Evolutionary conservation across 2,888 invertebrate species (phyloP), one percentile per base, ranked within the genome.

Genomic region (Caenorhabditis afra): DNA sequence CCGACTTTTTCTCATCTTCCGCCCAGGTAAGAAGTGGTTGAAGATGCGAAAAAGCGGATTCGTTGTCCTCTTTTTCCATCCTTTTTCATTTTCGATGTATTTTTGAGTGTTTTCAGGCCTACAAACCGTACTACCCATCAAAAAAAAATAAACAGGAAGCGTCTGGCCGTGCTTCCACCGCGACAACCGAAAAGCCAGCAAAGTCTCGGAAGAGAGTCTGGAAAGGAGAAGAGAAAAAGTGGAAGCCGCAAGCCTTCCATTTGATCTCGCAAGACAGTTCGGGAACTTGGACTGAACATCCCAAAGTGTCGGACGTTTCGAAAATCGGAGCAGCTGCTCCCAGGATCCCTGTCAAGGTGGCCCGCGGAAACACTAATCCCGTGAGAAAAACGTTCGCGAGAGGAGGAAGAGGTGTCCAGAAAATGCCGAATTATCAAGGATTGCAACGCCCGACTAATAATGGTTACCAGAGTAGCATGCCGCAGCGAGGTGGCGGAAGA

Each of bases 1-100:
- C 66, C 8, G 52, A 44, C 53, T 62, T 57, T 57, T 66, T 62
- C 53, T 61, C 67, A 62, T 57, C 75, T 57, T 75, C 67, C 44
- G 47, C 61, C 29, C 64, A 75, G 75, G 75, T 75, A 8, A 41
- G 52, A 22, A 53, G 53, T 11, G 52, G 53, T n/a, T 10, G 67
- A 57, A 61, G 55, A 67, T 62, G 55, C 22, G 67, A 55, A 67
- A 67, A 68, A 53, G 66, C 37, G 16, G n/a, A 10, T 18, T 53
- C 29, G 29, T 35, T 7, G 44, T 16, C 55, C 14, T 20, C 35
- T 66, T 66, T 66, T 20, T 18, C 62, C 22, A 23, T n/a, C 41
- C 41, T 41, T 64, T n/a, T 41, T 14, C 14, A 3, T 41, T 3
- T 41, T 41, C 11, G 7, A 11, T 11, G 3, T 3, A 2, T 41